Base-by-base conservation (phyloP, 1,140 invertebrate species). In the Brachionus calyciflorus region DNA sequence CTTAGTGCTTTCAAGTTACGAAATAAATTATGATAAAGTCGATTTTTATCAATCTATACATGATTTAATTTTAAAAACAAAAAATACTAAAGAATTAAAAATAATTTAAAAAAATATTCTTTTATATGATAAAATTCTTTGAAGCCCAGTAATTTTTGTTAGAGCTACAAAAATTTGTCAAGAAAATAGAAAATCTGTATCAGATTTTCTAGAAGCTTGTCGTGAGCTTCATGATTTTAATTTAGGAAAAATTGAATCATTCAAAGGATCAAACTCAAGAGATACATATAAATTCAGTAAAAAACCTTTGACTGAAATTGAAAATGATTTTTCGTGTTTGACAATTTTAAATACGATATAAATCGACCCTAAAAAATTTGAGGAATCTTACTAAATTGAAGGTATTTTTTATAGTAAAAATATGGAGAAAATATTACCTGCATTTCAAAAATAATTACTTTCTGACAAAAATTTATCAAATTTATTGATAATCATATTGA, bases 61-160 rank as follows among this genome's bases (percentile, higher is more conserved):
- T 51, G 49, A 51, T 24, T 24, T 24, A 17, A 51, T 51, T 51
- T 24, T 24, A 51, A 51, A 51, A 51, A 51, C 49, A 51, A 51
- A 51, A 5, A 51, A 21, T 51, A 6, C 26, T 24, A 51, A 24
- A 51, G 49, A 24, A 5, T 51, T 51, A 24, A 51, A 24, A 17
- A 51, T 51, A 9, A 51, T n/a, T n/a, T 24, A 51, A 51, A 51
- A 51, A 51, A 51, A 51, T 51, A 24, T 51, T 51, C 49, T 51
- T 21, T 24, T 51, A 24, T 51, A 51, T 24, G 49, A 51, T 24
- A 51, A 51, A 51, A n/a, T n/a, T n/a, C n/a, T n/a, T n/a, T n/a
- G n/a, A n/a, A n/a, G n/a, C n/a, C n/a, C n/a, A n/a, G n/a, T n/a
- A n/a, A n/a, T n/a, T n/a, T n/a, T 51, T 51, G 19, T 51, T 24